Evolutionary conservation across 2,797 vertebrate species (phyloP).

Genomic region (Nannoperca obscura): DNA sequence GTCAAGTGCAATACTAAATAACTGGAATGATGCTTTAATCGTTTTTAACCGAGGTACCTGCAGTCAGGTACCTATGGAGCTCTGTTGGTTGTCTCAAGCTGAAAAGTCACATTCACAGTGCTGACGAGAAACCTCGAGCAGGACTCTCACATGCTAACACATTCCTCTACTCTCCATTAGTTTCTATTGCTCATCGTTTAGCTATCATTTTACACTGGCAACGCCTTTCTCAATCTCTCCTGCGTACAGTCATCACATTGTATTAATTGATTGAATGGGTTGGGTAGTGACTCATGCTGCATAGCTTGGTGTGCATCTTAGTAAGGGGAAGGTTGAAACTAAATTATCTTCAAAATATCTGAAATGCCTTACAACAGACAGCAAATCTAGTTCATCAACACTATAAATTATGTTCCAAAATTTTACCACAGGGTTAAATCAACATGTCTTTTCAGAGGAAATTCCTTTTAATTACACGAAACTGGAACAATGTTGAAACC

Average conservation of each 20-base stretch:
- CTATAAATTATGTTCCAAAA: not conserved
- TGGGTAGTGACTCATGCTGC: conserved; percentile 57
- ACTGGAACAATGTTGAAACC: not conserved
- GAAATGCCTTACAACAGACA: not conserved
- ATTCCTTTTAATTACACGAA: too few relatives aligned
- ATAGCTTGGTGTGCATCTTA: not conserved
- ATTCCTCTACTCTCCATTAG: not conserved
- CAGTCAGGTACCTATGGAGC: not conserved
- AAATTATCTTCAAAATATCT: conserved; percentile 9
- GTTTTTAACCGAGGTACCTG: too few relatives aligned
- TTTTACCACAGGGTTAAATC: not conserved
- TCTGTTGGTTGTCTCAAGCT: not conserved
- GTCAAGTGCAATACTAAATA: too few relatives aligned
- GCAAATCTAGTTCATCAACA: not conserved
- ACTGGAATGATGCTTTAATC: too few relatives aligned
- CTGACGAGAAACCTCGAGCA: not conserved
- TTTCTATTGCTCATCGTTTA: conserved; percentile 46
- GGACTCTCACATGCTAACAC: not conserved
- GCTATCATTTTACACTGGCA: conserved; percentile 20
- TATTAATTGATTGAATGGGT: conserved; percentile 48
- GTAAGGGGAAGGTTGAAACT: not conserved
- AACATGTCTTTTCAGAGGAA: not conserved
- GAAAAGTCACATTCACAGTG: not conserved
- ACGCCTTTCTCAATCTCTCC: conserved; percentile 45
- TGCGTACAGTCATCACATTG: conserved; percentile 40